Conservation (phyloP, 2,797 vertebrate species). For the Telmatherina bonti region DNA sequence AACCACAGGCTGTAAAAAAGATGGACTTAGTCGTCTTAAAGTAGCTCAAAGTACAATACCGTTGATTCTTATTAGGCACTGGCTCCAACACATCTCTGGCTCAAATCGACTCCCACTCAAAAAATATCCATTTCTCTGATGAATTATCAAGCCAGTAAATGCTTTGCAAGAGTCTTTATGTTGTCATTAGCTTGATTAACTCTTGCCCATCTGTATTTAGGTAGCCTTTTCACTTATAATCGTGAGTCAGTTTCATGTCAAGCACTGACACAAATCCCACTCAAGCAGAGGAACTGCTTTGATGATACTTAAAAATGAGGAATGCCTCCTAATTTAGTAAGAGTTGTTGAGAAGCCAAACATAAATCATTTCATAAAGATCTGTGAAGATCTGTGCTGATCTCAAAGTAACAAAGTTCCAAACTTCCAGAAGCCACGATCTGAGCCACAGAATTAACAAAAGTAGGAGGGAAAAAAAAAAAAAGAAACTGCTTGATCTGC, state of each 20-base stretch:
- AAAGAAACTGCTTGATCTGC: slow-evolving; percentile 42
- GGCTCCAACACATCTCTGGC: too few relatives aligned
- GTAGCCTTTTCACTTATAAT: too few relatives aligned
- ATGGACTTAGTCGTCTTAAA: neutral
- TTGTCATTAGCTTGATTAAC: neutral
- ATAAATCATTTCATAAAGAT: slow-evolving; percentile 30
- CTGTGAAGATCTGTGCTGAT: neutral
- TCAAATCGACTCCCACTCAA: neutral
- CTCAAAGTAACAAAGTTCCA: slow-evolving; percentile 28
- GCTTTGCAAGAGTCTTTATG: neutral
- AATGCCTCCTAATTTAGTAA: slow-evolving; percentile 9
- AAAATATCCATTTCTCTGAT: neutral
- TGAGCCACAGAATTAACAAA: slow-evolving; percentile 17
- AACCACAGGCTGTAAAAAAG: neutral
- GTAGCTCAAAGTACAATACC: neutral
- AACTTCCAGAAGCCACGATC: slow-evolving; percentile 25
- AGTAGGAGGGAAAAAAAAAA: slow-evolving; percentile 44
- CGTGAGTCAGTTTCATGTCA: neutral
- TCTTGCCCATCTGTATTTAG: neutral
- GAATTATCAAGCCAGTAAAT: neutral
- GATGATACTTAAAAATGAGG: slow-evolving; percentile 1
- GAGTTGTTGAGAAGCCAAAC: neutral
- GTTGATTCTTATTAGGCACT: neutral
- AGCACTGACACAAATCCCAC: neutral
- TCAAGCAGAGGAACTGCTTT: slow-evolving; percentile 7